phyloP scores from a whole-genome alignment of 2,888 invertebrate species.

The Periphyllus acericola region DNA sequence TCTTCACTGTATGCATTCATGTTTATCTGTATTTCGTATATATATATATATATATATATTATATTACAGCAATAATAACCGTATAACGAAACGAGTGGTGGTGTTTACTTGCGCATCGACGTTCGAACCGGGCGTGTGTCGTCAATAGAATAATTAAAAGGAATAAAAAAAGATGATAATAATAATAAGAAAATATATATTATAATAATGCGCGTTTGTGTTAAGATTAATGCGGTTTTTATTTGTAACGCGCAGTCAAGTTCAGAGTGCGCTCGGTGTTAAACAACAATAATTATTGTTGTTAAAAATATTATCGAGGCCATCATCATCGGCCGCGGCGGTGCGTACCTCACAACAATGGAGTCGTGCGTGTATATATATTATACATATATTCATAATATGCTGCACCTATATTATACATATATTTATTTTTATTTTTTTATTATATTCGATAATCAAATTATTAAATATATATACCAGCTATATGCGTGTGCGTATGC shows the following conservation, averaged over 20 bases:
- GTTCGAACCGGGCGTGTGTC: neutral
- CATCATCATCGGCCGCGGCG: slow-evolving; percentile 32
- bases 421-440: slow-evolving; percentile 15
- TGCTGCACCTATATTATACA: slow-evolving; percentile 12
- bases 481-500: neutral
- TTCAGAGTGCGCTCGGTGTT: slow-evolving; percentile 52
- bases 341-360: slow-evolving; percentile 39
- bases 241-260: slow-evolving; percentile 15
- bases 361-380: slow-evolving; percentile 1
- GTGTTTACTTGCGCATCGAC: neutral
- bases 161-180: neutral
- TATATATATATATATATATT: neutral
- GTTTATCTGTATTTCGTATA: neutral
- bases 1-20: neutral
- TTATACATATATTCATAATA: neutral
- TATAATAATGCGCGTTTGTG: slow-evolving; percentile 18
- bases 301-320: slow-evolving; percentile 57
- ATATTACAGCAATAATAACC: neutral
- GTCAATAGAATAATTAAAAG: slow-evolving; percentile 33
- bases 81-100: neutral
- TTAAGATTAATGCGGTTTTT: slow-evolving; percentile 35
- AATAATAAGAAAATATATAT: slow-evolving; percentile 5
- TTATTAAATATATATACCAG: slow-evolving; percentile 30
- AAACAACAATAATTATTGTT: slow-evolving; percentile 57
- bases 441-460: slow-evolving; percentile 59